Base-by-base conservation (phyloP, 2,113 vertebrate species). In the Ceuthmochares aereus region DNA sequence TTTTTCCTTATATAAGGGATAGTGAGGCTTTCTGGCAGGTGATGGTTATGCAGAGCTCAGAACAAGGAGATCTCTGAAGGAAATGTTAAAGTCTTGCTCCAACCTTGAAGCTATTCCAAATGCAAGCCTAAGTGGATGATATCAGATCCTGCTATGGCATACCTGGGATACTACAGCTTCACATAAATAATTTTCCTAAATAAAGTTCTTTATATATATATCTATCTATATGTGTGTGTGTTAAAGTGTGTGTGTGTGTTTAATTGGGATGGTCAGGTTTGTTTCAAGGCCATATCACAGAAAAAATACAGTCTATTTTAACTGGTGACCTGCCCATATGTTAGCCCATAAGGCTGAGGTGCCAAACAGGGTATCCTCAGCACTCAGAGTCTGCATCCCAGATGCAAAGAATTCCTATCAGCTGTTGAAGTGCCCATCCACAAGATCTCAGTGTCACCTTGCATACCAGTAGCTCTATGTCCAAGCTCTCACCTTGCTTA, bases 391-490 rank as follows among this genome's bases (percentile, higher is more conserved):
- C 32, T 77, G 40, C 23, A 23, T 32, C 16, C 37, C 63, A 29
- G 7, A 19, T 47, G 11, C 23, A 62, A 64, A 47, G 14, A 73
- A 23, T 34, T 76, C 49, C 34, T 43, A 51, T n/a, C 63, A 64
- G n/a, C 21, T 1, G 0, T 30, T 27, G 21, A 0, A 3, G 27
- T 22, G 36, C 60, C 15, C 23, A 40, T 10, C 54, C n/a, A 5
- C 2, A 2, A 62, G 42, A 67, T 9, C 19, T 37, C 27, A 26
- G 37, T 45, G 52, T 37, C 43, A 47, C 15, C 47, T 29, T 1
- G 1, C 23, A 59, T 21, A 45, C 37, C 64, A 30, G 34, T 66
- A 83, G 20, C 34, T 19, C 27, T 4, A 1, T 4, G 16, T 21
- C 29, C 62, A 42, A 30, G 20, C 14, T 37, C 21, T 62, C 1